Conservation (phyloP, 2,797 vertebrate species). For the Syngnathus rostellatus region DNA sequence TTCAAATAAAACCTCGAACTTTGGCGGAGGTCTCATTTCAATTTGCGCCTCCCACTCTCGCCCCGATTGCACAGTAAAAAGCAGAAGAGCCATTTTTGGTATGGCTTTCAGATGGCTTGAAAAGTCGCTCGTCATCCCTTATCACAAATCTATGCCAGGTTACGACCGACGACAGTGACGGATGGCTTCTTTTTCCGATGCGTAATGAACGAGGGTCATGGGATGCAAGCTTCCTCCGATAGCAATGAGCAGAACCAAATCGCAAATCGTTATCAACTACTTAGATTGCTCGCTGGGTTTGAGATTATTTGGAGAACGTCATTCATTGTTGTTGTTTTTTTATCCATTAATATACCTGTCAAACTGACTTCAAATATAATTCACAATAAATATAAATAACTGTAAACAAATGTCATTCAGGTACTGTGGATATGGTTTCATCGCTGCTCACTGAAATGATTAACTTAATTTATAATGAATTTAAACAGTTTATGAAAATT, state of each 20-base stretch:
- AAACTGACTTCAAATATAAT: too few relatives aligned
- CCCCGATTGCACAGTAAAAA: neutral
- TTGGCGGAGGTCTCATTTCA: neutral
- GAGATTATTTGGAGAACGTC: neutral
- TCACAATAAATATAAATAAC: too few relatives aligned
- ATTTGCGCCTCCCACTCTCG: neutral
- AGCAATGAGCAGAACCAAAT: neutral
- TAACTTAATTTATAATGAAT: too few relatives aligned
- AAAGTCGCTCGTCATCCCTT: neutral
- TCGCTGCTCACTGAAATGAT: too few relatives aligned
- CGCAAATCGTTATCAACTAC: neutral
- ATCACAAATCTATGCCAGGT: neutral
- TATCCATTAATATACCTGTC: neutral
- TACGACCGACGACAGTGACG: neutral
- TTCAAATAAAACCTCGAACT: neutral
- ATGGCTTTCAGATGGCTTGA: neutral
- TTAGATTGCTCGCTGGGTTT: neutral
- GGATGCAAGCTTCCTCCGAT: neutral
- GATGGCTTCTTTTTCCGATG: neutral
- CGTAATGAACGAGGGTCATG: neutral
- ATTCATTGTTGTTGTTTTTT: neutral
- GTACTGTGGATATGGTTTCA: too few relatives aligned
- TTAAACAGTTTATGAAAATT: too few relatives aligned
- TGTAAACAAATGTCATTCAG: too few relatives aligned
- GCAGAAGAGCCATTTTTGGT: neutral